Percentiles rank a stretch among this genome's conserved stretches.
Evolutionary conservation across 2,797 vertebrate genomes (phyloP).

Genomic region (Macropodus opercularis): DNA sequence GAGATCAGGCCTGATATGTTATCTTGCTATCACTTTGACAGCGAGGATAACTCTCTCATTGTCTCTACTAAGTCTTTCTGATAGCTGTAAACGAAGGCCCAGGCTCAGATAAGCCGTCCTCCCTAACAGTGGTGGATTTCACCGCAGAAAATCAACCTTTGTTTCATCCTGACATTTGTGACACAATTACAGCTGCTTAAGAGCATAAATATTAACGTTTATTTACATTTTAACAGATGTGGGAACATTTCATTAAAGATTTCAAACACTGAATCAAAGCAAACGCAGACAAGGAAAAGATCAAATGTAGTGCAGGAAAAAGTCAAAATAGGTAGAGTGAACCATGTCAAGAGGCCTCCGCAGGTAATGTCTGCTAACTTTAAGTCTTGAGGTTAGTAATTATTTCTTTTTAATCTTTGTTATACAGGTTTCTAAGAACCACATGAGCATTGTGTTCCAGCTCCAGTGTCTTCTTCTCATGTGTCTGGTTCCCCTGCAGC

Average conservation of each 20-base stretch:
- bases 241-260: too few species aligned
- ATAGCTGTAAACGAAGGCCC: slow-evolving; percentile 74
- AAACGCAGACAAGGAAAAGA: not conserved
- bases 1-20: slow-evolving; percentile 70
- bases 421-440: too few species aligned
- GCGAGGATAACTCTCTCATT: slow-evolving; percentile 71
- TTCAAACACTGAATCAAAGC: not conserved
- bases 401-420: too few species aligned
- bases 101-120: slow-evolving; percentile 36
- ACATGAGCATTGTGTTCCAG: slow-evolving; percentile 32
- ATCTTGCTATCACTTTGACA: slow-evolving; percentile 71
- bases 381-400: too few species aligned
- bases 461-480: slow-evolving; percentile 7
- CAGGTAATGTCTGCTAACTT: too few species aligned
- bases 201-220: too few species aligned
- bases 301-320: not conserved
- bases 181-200: slow-evolving; percentile 6
- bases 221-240: not conserved
- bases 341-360: too few species aligned
- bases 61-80: slow-evolving; percentile 72
- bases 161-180: slow-evolving; percentile 45
- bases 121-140: slow-evolving; percentile 39
- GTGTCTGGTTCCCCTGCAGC: slow-evolving; percentile 25
- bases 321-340: too few species aligned
- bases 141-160: slow-evolving; percentile 25